Conservation (phyloP, 2,888 invertebrate species). For the Drosophila pegasa region DNA sequence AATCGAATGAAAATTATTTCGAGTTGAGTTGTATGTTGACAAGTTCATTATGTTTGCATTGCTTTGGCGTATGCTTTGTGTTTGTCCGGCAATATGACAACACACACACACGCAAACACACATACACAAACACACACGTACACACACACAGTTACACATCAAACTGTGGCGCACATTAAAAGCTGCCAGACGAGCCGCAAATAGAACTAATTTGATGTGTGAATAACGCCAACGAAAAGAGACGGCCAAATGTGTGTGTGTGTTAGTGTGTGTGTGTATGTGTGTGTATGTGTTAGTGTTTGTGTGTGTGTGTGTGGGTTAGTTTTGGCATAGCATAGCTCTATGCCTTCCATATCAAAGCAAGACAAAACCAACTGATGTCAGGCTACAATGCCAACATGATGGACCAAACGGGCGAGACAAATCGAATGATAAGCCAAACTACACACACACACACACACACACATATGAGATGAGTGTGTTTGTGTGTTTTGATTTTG, state of each 20-base stretch:
- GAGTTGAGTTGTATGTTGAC: conserved; percentile 75
- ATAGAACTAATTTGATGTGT: conserved; percentile 78
- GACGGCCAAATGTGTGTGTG: not conserved
- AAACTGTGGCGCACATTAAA: conserved; percentile 59
- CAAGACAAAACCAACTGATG: conserved; percentile 17
- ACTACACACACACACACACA: not conserved
- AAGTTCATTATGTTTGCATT: conserved; percentile 79
- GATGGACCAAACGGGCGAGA: conserved; percentile 34
- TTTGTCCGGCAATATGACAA: conserved; percentile 63
- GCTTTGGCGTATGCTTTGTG: conserved; percentile 53
- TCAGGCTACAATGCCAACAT: conserved; percentile 26
- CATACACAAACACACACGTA: not conserved
- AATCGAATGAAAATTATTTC: conserved; percentile 81
- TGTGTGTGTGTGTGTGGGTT: not conserved
- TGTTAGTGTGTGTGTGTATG: not conserved
- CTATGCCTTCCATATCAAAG: conserved; percentile 15
- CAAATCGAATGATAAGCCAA: conserved; percentile 41
- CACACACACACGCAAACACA: conserved; percentile 1
- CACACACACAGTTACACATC: conserved; percentile 21
- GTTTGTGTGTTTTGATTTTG: conserved; percentile 57
- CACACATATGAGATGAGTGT: conserved; percentile 3
- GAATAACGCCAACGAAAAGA: conserved; percentile 53
- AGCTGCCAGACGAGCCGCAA: conserved; percentile 64
- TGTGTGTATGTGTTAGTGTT: not conserved
- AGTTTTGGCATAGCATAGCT: conserved; percentile 3